Conservation (phyloP, 2,797 vertebrate genomes). For the Trachops cirrhosus region DNA sequence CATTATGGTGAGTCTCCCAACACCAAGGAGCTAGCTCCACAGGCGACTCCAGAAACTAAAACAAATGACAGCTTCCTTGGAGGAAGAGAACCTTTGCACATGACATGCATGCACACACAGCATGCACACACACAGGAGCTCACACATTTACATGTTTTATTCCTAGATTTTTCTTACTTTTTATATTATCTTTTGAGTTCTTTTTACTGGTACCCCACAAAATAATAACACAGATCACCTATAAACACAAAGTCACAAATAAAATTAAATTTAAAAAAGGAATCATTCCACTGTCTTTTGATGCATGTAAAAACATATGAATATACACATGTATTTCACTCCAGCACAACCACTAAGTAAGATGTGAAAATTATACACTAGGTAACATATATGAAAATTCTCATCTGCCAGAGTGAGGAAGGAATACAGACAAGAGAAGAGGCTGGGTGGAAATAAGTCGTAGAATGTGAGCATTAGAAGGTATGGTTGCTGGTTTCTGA, state of each 20-base stretch:
- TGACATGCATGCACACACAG: neutral
- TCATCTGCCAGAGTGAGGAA: neutral
- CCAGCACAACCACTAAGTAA: neutral
- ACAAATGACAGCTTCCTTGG: neutral
- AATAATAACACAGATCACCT: neutral
- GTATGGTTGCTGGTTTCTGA: neutral
- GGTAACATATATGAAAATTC: neutral
- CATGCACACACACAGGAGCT: neutral
- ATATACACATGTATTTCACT: neutral
- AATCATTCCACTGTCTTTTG: neutral
- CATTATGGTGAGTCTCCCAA: neutral
- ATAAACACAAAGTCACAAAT: neutral
- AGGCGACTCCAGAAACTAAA: neutral
- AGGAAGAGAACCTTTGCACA: neutral
- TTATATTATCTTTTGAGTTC: neutral
- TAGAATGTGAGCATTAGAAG: neutral
- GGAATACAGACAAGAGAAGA: neutral
- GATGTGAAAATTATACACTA: neutral
- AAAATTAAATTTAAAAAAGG: neutral
- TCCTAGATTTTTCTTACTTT: neutral
- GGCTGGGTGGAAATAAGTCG: neutral
- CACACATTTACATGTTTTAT: neutral
- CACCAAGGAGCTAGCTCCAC: neutral
- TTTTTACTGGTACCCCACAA: neutral
- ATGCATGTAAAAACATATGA: neutral